Base-by-base conservation (phyloP, 2,888 invertebrate species). In the Cryptophagus acutangulus region DNA sequence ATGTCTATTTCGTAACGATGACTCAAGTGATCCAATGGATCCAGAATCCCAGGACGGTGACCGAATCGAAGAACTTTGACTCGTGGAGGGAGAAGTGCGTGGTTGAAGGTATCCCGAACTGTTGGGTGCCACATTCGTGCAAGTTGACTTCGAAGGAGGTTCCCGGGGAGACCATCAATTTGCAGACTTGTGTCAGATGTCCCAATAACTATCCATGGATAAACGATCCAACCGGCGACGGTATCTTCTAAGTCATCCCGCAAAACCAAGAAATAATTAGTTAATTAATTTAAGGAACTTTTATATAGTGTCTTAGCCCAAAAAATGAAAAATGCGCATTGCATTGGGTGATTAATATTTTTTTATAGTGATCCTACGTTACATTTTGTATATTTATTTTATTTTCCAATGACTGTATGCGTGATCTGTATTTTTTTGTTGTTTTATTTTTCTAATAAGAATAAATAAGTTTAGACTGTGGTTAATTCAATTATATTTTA, bases 11-110 rank as follows among this genome's bases (percentile, higher is more conserved):
- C 67, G 88, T 89, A 10, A 93, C 92, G 43, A 92, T 91, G 91
- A 92, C 92, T n/a, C 89, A 90, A 69, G 91, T 91, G 4, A 91
- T 93, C 56, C 92, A 92, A 65, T 93, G 93, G 93, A 89, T 93
- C 63, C 93, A 93, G 65, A 90, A 90, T 66, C 92, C 92, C 31
- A 77, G 87, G 45, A 90, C 90, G 9, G 66, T 87, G 54, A 75
- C 81, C 40, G 89, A 91, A 68, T 84, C 86, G 36, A 89, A 90
- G 77, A 89, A 84, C 75, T 93, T 93, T 71, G 91, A 92, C 68
- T 86, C 90, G 34, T 93, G 92, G 91, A 85, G 86, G 78, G 92
- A 92, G 71, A 90, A 88, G 81, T 93, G 93, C 63, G 75, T 79
- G 33, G 88, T 90, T n/a, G 87, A 89, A 59, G 88, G 89, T 42